Evolutionary conservation across 2,797 vertebrate species (phyloP).

Genomic region (Eulemur albifrons): DNA sequence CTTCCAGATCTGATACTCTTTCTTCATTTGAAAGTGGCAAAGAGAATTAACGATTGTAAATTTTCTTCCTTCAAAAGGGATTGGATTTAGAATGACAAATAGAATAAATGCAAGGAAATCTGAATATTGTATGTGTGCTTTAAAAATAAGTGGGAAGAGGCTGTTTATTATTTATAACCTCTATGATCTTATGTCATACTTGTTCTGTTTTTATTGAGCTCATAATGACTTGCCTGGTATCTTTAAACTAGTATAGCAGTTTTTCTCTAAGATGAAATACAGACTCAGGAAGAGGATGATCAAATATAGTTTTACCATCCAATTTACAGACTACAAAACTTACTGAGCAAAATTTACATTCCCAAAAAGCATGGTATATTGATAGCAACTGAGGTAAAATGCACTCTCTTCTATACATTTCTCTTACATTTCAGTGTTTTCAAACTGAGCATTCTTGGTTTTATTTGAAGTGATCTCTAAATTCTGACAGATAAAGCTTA

Average conservation of each 20-base stretch:
- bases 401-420: background rate
- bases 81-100: constrained; percentile 5
- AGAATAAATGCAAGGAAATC: background rate
- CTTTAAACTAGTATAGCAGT: background rate
- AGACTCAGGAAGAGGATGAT: background rate
- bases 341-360: background rate
- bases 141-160: background rate
- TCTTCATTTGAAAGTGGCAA: background rate
- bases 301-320: background rate
- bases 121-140: background rate
- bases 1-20: background rate
- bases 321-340: background rate
- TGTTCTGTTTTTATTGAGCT: background rate
- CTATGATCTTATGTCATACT: background rate
- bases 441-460: background rate
- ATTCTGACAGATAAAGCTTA: background rate
- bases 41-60: background rate
- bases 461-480: background rate
- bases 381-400: background rate
- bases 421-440: background rate
- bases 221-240: background rate
- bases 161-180: background rate
- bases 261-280: background rate
- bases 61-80: constrained; percentile 7
- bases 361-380: background rate